These are phyloP conservation scores for Idaea biselata DNA, from an alignment of 2,888 invertebrate species.

Conservation along the genomic window DNA sequence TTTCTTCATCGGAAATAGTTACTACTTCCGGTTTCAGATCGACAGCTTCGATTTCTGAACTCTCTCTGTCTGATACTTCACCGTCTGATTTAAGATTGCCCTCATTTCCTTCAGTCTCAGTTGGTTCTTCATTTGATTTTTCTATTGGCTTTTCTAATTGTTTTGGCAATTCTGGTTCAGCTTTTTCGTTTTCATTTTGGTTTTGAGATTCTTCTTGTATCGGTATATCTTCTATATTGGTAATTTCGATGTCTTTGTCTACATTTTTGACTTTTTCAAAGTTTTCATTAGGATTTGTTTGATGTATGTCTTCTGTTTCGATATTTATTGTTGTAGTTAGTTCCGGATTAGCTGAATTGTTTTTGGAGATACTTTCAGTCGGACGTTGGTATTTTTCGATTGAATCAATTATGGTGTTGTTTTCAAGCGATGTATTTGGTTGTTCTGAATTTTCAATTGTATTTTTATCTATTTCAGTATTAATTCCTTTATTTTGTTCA, in stretches of 20 bases:
- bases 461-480: neutral
- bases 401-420: slow-evolving; percentile 23
- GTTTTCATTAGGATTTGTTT: neutral
- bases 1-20: slow-evolving; percentile 74
- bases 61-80: slow-evolving; percentile 54
- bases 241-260: neutral
- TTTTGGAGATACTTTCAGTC: slow-evolving; percentile 5
- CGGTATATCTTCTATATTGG: neutral
- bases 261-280: neutral
- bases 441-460: slow-evolving; percentile 14
- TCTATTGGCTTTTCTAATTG: neutral
- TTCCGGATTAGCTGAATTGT: neutral
- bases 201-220: neutral
- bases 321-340: neutral
- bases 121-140: neutral
- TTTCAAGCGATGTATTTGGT: slow-evolving; percentile 21
- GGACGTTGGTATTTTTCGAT: slow-evolving; percentile 14
- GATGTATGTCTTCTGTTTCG: slow-evolving; percentile 3
- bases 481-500: slow-evolving; percentile 8
- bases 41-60: slow-evolving; percentile 58
- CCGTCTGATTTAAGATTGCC: slow-evolving; percentile 30
- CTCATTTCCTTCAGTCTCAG: neutral
- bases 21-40: slow-evolving; percentile 71
- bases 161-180: neutral
- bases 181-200: neutral